Percentiles rank a stretch among this genome's conserved stretches.
Conservation (phyloP, 2,888 invertebrate species). For the Hemithea aestivaria region DNA sequence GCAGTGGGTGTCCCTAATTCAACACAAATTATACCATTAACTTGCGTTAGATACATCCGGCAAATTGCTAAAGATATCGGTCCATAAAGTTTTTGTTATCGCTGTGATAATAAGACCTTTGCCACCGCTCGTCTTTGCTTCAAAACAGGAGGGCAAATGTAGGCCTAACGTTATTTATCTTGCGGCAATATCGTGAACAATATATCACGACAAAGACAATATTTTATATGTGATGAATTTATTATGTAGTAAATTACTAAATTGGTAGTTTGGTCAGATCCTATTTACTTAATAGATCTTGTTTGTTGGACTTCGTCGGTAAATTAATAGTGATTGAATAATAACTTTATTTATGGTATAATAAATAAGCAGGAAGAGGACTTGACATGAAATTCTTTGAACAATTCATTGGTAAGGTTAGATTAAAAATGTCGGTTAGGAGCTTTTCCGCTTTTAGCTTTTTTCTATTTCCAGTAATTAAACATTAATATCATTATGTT, state of each 20-base stretch:
- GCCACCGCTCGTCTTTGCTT: constrained; percentile 31
- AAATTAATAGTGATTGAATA: too few species aligned
- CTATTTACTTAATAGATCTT: constrained; percentile 8
- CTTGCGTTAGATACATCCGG: constrained; percentile 61
- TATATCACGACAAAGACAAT: constrained; percentile 36
- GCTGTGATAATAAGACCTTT: constrained; percentile 34
- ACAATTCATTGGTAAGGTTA: too few species aligned
- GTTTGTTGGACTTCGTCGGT: constrained; percentile 10
- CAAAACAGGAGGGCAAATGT: constrained; percentile 50
- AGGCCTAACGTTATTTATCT: constrained; percentile 41
- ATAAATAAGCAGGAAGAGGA: too few species aligned
- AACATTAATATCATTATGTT: too few species aligned
- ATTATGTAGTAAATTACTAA: constrained; percentile 33
- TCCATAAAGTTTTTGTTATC: constrained; percentile 53
- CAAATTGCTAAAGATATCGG: constrained; percentile 61
- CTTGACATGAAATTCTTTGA: too few species aligned
- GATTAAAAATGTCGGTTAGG: too few species aligned
- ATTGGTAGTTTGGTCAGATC: constrained; percentile 12
- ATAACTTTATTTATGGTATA: too few species aligned
- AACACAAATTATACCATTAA: constrained; percentile 45
- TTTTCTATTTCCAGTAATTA: too few species aligned
- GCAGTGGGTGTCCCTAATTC: constrained; percentile 36
- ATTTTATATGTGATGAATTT: constrained; percentile 33
- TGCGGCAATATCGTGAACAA: too few species aligned
- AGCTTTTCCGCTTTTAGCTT: too few species aligned